phyloP scores from a whole-genome alignment of 2,888 invertebrate species.

The Cephus pulcher region DNA sequence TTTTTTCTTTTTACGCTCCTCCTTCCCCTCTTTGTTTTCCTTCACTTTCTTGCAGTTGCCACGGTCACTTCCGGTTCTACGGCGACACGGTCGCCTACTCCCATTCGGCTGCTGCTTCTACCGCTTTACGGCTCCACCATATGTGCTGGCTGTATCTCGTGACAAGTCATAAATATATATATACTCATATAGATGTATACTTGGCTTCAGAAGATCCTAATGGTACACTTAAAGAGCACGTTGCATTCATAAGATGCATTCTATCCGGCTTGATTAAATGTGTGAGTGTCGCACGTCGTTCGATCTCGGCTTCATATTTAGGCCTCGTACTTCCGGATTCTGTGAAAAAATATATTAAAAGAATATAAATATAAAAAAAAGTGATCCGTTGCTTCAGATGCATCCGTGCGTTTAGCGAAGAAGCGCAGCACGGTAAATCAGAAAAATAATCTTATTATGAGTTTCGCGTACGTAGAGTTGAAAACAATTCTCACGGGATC shows the following conservation, averaged over 20 bases:
- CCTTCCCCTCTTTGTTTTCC: constrained; percentile 11
- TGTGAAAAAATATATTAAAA: neutral
- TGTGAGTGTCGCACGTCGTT: neutral
- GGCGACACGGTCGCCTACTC: constrained; percentile 34
- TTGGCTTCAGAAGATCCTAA: neutral
- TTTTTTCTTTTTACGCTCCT: neutral
- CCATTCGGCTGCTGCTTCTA: neutral
- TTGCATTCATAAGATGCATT: neutral
- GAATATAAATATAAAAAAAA: neutral
- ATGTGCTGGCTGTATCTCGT: neutral
- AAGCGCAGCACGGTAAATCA: neutral
- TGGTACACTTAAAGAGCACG: neutral
- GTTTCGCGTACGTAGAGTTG: neutral
- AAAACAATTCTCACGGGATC: neutral
- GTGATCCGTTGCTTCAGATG: neutral
- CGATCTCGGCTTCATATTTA: neutral
- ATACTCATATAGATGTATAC: neutral
- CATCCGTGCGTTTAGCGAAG: neutral
- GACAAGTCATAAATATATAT: neutral
- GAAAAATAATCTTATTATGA: neutral
- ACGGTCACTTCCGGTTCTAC: constrained; percentile 41
- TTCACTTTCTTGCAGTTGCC: constrained; percentile 44
- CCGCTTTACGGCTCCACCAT: neutral
- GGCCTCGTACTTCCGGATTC: neutral
- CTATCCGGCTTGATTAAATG: neutral